Evolutionary conservation across 2,113 vertebrate species (phyloP), one percentile per base, ranked within the genome.

Genomic region (Sula dactylatra): DNA sequence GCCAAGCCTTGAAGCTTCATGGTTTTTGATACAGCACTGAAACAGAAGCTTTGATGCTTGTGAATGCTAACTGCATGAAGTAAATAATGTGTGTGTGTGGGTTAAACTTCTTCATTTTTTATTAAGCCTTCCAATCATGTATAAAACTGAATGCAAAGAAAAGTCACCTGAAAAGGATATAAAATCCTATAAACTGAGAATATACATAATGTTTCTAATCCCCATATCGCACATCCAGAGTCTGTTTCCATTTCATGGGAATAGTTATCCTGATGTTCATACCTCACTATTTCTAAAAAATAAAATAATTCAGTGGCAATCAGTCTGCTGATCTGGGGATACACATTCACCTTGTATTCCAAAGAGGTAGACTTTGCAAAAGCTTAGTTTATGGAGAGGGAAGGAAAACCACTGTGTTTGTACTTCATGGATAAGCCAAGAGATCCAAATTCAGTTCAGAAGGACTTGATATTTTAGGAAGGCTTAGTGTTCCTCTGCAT

Each of bases 1-100:
- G 80, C 65, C 61, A 93, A 76, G 47, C 80, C 65, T 42, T 95
- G 94, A 96, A 93, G 79, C 88, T 78, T 95, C 18, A 6, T 95
- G 82, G 69, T 72, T 97, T 97, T 95, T 94, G 85, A 88, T 96
- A 91, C 32, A 72, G 52, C 11, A 31, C 50, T 85, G 91, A 94
- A 95, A 96, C 74, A 38, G 78, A 93, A 92, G 58, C 81, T 97
- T 97, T 98, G 91, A 97, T 92, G 88, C 50, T 85, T 94, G 80
- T 90, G 86, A 92, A 94, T 73, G 45, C 26, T 96, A 70, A 88
- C 49, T 94, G 66, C 29, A 52, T 74, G 91, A 83, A 94, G 56
- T 88, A 96, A 95, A 95, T 67, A 82, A 89, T 85, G 64, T 69
- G 52, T 88, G 49, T 18, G 45, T 45, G 1, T 9, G 31, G 36